Evolutionary conservation across 2,888 invertebrate genomes (phyloP).

Genomic region (Conistra vaccinii): DNA sequence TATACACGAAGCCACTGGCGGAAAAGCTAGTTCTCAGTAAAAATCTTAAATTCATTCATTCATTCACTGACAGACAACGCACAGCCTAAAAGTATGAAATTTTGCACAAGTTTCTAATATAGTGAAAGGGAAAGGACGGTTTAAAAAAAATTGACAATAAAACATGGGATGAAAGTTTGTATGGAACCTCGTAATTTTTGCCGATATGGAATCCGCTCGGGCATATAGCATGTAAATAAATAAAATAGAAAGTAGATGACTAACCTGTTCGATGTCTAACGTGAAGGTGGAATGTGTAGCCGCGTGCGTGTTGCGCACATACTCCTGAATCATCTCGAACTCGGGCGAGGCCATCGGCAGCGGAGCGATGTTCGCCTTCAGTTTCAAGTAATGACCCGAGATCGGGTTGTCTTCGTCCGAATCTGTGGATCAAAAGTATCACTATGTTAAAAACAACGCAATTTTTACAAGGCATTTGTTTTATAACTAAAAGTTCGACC

Average conservation of each 20-base stretch:
- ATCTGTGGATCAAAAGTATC: conserved; percentile 64
- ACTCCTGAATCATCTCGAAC: conserved; percentile 93
- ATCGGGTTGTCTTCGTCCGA: conserved; percentile 89
- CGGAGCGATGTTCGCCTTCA: conserved; percentile 95
- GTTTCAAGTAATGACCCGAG: conserved; percentile 96
- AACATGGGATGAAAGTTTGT: neutral
- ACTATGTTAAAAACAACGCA: neutral
- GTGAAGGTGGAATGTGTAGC: conserved; percentile 94
- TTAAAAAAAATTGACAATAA: neutral
- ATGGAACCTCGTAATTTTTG: neutral
- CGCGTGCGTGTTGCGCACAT: conserved; percentile 98
- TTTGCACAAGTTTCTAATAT: neutral
- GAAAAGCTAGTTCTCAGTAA: too few relatives aligned
- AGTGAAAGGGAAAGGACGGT: neutral
- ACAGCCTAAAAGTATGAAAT: neutral
- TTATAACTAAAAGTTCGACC: neutral
- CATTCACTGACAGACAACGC: too few relatives aligned
- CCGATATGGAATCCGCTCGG: neutral
- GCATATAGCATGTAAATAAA: neutral
- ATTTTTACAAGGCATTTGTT: neutral
- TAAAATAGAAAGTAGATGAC: neutral
- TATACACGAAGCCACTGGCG: too few relatives aligned
- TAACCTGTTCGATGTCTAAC: conserved; percentile 79
- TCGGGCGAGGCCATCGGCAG: conserved; percentile 93
- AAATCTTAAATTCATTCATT: too few relatives aligned